These are phyloP conservation scores for Venustaconcha ellipsiformis DNA, from an alignment of 1,140 invertebrate species.

Conservation along the genomic window DNA sequence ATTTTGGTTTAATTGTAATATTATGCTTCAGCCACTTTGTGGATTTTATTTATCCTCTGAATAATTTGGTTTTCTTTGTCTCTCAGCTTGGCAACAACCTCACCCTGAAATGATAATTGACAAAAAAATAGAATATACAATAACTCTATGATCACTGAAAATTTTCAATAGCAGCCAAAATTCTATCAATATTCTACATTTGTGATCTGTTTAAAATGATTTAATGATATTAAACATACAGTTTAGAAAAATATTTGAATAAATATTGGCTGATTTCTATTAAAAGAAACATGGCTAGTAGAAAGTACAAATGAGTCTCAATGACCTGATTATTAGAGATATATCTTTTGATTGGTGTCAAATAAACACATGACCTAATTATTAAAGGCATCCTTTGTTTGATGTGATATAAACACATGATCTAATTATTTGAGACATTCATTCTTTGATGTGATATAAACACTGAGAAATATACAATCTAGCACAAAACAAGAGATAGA, in stretches of 20 bases:
- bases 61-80: conserved; percentile 60
- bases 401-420: no score
- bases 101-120: conserved; percentile 50
- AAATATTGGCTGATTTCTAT: background rate
- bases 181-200: background rate
- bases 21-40: conserved; percentile 49
- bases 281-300: background rate
- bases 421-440: no score
- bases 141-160: background rate
- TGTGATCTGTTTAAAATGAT: no score
- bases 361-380: no score
- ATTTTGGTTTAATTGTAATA: background rate
- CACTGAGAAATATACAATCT: no score
- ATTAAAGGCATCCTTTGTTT: no score
- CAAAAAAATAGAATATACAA: background rate
- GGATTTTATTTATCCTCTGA: conserved; percentile 64
- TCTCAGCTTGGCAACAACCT: conserved; percentile 58
- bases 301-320: background rate
- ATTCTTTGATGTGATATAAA: no score
- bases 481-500: no score
- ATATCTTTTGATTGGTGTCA: no score
- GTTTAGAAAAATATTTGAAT: background rate
- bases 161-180: background rate
- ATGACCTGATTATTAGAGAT: no score
- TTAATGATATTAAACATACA: background rate